Conservation (phyloP, 2,113 vertebrate genomes). For the Eclectus roratus region DNA sequence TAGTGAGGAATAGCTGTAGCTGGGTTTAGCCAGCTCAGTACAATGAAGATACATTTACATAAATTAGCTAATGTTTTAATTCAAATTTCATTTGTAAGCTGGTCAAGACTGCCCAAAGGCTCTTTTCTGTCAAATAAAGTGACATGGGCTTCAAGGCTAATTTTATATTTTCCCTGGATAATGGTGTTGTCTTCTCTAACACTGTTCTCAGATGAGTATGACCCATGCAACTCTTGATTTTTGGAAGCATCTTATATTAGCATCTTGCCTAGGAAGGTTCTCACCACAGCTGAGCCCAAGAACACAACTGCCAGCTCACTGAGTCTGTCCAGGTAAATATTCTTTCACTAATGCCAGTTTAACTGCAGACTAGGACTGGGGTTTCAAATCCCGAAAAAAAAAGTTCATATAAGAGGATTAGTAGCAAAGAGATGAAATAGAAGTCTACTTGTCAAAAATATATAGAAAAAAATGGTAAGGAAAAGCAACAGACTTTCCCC, state of each 20-base stretch:
- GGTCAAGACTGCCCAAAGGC: not conserved
- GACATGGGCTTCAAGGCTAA: not conserved
- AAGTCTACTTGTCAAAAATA: not conserved
- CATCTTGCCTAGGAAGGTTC: not conserved
- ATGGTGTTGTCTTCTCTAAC: not conserved
- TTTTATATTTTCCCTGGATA: not conserved
- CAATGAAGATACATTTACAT: not conserved
- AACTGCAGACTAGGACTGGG: not conserved
- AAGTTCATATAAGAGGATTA: not conserved
- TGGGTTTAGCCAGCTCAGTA: not conserved
- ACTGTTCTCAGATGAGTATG: not conserved
- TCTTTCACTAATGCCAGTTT: not conserved
- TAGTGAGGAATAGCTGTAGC: not conserved
- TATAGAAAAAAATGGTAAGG: not conserved
- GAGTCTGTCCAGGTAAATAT: not conserved
- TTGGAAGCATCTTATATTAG: not conserved
- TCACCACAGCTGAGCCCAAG: not conserved
- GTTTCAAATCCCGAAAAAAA: not conserved
- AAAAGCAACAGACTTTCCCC: not conserved
- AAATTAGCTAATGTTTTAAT: not conserved
- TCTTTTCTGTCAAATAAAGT: not conserved
- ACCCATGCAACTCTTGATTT: not conserved
- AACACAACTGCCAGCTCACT: not conserved
- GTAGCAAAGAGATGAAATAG: not conserved
- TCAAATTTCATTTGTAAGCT: not conserved